Percentiles rank a stretch among this genome's conserved stretches.
These are phyloP conservation scores for Apocheima hispidaria DNA, from an alignment of 2,888 invertebrate genomes.

Conservation along the genomic window DNA sequence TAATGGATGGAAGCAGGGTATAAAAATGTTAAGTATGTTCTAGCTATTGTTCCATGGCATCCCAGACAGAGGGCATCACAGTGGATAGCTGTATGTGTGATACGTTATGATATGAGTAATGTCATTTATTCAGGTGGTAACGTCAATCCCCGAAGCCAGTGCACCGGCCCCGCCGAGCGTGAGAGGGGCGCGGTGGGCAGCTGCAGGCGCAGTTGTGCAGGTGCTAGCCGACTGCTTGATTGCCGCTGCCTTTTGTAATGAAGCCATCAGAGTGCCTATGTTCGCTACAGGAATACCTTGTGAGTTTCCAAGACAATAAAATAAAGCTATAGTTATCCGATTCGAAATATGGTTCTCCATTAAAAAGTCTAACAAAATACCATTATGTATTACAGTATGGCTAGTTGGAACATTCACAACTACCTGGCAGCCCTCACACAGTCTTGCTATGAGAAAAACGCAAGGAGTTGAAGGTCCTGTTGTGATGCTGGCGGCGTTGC, in stretches of 20 bases:
- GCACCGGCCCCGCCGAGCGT: slow-evolving; percentile 70
- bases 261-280: slow-evolving; percentile 67
- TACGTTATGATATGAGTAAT: no score
- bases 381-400: slow-evolving; percentile 73
- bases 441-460: slow-evolving; percentile 65
- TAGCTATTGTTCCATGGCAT: no score
- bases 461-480: slow-evolving; percentile 72
- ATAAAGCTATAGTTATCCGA: not conserved
- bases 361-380: not conserved
- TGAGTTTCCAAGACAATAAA: slow-evolving; percentile 48
- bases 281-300: slow-evolving; percentile 74
- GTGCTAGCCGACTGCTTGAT: slow-evolving; percentile 68
- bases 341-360: not conserved
- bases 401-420: slow-evolving; percentile 80
- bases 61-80: no score
- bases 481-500: slow-evolving; percentile 78
- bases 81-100: no score
- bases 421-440: slow-evolving; percentile 85
- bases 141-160: slow-evolving; percentile 76
- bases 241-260: slow-evolving; percentile 73
- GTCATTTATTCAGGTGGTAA: slow-evolving; percentile 73
- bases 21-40: not conserved
- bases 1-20: no score
- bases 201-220: slow-evolving; percentile 70
- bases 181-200: slow-evolving; percentile 73